Conservation (phyloP, 2,797 vertebrate species). For the Epinephelus coioides region DNA sequence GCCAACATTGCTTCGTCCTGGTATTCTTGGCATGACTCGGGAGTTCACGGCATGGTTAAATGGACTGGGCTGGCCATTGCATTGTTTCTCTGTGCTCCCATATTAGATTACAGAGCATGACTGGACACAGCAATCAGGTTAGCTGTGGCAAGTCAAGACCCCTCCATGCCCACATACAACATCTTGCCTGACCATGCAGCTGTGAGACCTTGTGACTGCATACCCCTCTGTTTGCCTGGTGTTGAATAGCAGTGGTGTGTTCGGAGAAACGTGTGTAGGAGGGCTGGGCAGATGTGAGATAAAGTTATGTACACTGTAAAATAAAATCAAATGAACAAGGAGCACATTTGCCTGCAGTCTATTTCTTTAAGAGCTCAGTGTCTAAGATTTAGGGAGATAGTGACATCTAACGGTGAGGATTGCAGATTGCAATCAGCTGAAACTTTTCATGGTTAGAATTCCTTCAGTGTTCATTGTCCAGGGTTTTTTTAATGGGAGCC, state of each 20-base stretch:
- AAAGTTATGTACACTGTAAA: background rate
- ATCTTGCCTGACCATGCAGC: conserved; percentile 50
- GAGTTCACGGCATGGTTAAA: conserved; percentile 58
- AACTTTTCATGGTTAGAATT: no score
- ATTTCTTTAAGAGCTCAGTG: background rate
- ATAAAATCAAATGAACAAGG: background rate
- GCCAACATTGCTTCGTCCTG: conserved; percentile 40
- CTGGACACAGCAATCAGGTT: conserved; percentile 77
- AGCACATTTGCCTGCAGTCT: background rate
- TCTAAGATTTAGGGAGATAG: no score
- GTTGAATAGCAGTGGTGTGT: conserved; percentile 42
- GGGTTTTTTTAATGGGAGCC: no score
- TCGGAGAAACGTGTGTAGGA: conserved; percentile 26
- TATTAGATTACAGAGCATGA: conserved; percentile 79
- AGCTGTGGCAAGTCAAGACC: conserved; percentile 52
- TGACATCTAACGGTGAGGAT: no score
- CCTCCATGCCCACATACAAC: conserved; percentile 28
- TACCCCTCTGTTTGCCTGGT: conserved; percentile 14
- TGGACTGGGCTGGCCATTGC: conserved; percentile 49
- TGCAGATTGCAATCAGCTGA: no score
- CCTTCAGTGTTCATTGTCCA: no score
- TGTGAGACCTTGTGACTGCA: conserved; percentile 54
- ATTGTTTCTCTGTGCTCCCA: conserved; percentile 67
- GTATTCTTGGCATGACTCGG: conserved; percentile 65
- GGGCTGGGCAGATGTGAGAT: conserved; percentile 19